Evolutionary conservation across 2,888 invertebrate species (phyloP).

Genomic region (Nymphalis urticae): DNA sequence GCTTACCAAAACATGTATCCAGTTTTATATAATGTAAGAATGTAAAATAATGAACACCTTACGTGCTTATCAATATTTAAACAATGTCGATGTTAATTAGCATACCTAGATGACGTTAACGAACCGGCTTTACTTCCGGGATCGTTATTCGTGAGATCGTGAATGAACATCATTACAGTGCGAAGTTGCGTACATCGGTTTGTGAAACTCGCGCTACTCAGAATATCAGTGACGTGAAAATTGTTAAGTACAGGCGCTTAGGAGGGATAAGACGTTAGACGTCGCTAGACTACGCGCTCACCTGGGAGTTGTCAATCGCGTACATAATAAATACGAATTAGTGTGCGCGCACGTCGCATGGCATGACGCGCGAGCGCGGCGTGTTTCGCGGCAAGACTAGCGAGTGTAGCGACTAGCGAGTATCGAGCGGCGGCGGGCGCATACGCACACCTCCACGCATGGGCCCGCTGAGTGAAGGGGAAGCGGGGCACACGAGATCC

Average conservation of each 20-base stretch:
- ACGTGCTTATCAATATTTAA: conserved; percentile 50
- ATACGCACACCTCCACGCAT: conserved; percentile 63
- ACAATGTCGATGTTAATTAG: conserved; percentile 69
- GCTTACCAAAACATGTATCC: conserved; percentile 17
- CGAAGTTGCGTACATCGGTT: conserved; percentile 52
- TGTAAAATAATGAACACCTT: conserved; percentile 21
- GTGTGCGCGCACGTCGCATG: conserved; percentile 61
- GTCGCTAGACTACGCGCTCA: conserved; percentile 60
- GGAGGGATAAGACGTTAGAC: conserved; percentile 31
- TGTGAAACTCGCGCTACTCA: conserved; percentile 49
- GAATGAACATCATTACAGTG: conserved; percentile 72
- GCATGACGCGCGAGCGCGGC: conserved; percentile 55
- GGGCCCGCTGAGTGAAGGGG: conserved; percentile 75
- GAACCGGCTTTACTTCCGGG: conserved; percentile 79
- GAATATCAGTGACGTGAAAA: conserved; percentile 46
- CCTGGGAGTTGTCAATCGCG: conserved; percentile 78
- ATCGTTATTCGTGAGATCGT: conserved; percentile 68
- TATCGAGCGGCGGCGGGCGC: conserved; percentile 51
- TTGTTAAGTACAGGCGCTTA: conserved; percentile 18
- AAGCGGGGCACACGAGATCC: conserved; percentile 78
- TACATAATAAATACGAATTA: conserved; percentile 72
- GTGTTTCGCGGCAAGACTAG: conserved; percentile 73
- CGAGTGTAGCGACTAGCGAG: conserved; percentile 50
- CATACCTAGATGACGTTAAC: conserved; percentile 74
- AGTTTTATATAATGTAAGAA: conserved; percentile 6